A percentile compares a stretch with the other conserved stretches of the same genome.
phyloP scores from a whole-genome alignment of 1,140 invertebrate genomes.

The Dreissena polymorpha region DNA sequence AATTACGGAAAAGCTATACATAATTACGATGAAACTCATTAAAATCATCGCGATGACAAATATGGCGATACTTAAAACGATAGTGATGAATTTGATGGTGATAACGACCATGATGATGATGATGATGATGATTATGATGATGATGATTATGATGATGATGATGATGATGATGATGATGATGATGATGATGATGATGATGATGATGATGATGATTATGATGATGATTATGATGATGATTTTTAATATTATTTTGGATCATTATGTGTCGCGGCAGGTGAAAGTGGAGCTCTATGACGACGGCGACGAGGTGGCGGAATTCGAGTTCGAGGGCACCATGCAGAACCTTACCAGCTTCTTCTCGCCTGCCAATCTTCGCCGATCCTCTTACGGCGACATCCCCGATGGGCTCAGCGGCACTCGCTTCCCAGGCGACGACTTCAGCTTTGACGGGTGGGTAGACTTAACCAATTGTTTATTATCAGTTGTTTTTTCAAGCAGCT shows the following conservation, averaged over 20 bases:
- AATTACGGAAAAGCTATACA: too few relatives aligned
- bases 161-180: too few relatives aligned
- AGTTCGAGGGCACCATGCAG: slow-evolving; percentile 39
- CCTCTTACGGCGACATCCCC: slow-evolving; percentile 35
- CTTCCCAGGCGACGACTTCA: slow-evolving; percentile 44
- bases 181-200: too few relatives aligned
- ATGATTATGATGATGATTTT: too few relatives aligned
- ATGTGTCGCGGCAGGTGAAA: slow-evolving; percentile 17
- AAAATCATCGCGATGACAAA: neutral
- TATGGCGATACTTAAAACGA: neutral
- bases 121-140: too few relatives aligned
- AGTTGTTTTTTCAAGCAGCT: too few relatives aligned
- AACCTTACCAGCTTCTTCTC: slow-evolving; percentile 46
- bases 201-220: too few relatives aligned
- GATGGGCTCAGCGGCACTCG: slow-evolving; percentile 9
- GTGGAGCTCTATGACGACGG: slow-evolving; percentile 49
- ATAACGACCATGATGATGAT: too few relatives aligned
- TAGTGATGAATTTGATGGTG: neutral
- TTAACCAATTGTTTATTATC: too few relatives aligned
- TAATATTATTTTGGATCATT: too few relatives aligned
- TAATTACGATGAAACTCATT: too few relatives aligned
- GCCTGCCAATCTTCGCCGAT: slow-evolving; percentile 16
- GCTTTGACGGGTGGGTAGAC: slow-evolving; percentile 36
- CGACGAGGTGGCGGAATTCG: slow-evolving; percentile 46
- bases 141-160: neutral